Base-by-base conservation (phyloP, 2,888 invertebrate genomes). In the Pollenia griseotomentosa region DNA sequence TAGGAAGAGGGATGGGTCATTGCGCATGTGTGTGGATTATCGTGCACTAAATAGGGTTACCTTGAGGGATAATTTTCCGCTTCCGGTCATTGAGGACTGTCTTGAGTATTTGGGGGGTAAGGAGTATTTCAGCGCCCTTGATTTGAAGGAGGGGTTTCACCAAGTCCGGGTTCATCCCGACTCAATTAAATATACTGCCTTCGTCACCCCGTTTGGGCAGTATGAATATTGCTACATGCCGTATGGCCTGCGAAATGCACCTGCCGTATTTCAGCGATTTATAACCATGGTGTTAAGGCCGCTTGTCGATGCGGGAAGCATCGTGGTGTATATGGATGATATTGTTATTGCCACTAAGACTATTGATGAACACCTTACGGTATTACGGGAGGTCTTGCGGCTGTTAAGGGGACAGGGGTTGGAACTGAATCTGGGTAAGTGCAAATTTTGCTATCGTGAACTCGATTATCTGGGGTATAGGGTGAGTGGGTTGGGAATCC, bases 221-320 rank as follows among this genome's bases (percentile, higher is more conserved):
- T 80, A 57, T 19, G 71, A 73, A 23, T 73, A 46, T 14, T 46
- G 44, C 0, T 33, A 48, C 2, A 44, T 81, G 33, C 65, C 65
- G 0, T 81, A 48, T 19, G 81, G 74, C 0, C 12, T 68, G n/a
- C 23, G 19, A 5, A 82, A 75, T 68, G 74, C 59, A 0, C 82
- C 82, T 0, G 40, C 82, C 2, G 59, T 82, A 1, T 82, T 82
- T 23, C 74, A 82, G 59, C 46, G 59, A 7, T 82, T 74, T 46
- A 42, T 80, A 2, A 33, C 3, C 2, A 11, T 12, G 44, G n/a
- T 65, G 11, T 71, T 65, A 16, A 9, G 23, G 11, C 53, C 53
- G 14, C 42, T 81, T 11, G 12, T 71, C 2, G 16, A 16, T 0
- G 16, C n/a, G 5, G 42, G 53, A 6, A 44, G 16, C 44, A 53